Conservation (phyloP, 2,797 vertebrate species). For the Hoplostethus mediterraneus region DNA sequence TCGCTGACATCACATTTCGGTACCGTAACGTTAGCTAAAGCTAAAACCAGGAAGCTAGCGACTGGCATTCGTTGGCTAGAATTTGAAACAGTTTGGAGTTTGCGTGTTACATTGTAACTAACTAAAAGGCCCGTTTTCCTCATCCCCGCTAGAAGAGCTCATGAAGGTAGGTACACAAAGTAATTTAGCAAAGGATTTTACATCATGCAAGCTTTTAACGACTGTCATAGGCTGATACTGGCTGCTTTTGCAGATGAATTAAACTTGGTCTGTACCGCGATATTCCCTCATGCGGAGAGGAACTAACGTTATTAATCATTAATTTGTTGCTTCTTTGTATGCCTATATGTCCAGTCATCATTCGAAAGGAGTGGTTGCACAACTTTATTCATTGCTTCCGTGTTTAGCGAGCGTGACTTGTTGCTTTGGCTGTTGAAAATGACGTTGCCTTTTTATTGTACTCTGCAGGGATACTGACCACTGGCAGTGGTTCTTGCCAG, state of each 20-base stretch:
- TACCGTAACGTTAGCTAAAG: background rate
- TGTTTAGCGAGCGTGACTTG: background rate
- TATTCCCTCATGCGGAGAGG: slow-evolving; percentile 19
- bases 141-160: slow-evolving; percentile 3
- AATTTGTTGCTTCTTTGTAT: background rate
- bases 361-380: background rate
- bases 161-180: slow-evolving; percentile 69
- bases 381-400: background rate
- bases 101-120: slow-evolving; percentile 12
- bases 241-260: no score
- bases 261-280: slow-evolving; percentile 15
- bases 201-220: background rate
- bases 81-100: slow-evolving; percentile 21
- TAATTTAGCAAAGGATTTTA: background rate
- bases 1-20: background rate
- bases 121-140: background rate
- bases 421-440: background rate
- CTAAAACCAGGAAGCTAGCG: slow-evolving; percentile 70
- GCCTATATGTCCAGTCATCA: background rate
- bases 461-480: background rate
- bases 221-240: no score
- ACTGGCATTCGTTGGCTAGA: slow-evolving; percentile 25
- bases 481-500: no score
- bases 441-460: background rate
- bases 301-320: background rate